Evolutionary conservation across 2,113 vertebrate genomes (phyloP).

Genomic region (Argyrosomus japonicus): DNA sequence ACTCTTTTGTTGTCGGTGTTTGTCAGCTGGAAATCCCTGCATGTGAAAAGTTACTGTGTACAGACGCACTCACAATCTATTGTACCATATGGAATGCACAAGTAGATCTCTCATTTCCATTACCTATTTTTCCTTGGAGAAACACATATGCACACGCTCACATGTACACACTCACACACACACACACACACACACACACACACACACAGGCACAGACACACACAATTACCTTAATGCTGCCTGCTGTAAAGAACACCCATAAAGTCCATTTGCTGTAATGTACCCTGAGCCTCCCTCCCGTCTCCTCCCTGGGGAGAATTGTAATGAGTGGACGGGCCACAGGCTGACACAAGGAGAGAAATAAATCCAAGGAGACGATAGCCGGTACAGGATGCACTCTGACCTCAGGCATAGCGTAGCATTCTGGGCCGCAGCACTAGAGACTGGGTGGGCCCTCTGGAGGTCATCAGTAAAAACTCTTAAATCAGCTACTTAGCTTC

Average conservation of each 20-base stretch:
- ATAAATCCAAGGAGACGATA: slow-evolving; percentile 65
- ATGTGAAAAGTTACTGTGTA: background rate
- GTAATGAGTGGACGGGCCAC: slow-evolving; percentile 74
- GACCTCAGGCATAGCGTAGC: slow-evolving; percentile 37
- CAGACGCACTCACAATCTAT: slow-evolving; percentile 5
- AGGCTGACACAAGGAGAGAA: slow-evolving; percentile 53
- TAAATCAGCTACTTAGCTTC: slow-evolving; percentile 16
- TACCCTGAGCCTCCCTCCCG: slow-evolving; percentile 53
- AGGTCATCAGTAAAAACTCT: slow-evolving; percentile 23
- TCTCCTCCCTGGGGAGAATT: slow-evolving; percentile 80
- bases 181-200: slow-evolving; percentile 28
- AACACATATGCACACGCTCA: background rate
- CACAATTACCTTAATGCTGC: slow-evolving; percentile 86
- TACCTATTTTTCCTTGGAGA: slow-evolving; percentile 48
- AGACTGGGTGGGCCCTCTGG: background rate
- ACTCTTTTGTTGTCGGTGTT: background rate
- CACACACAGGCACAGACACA: slow-evolving; percentile 30
- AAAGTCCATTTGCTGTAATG: slow-evolving; percentile 85
- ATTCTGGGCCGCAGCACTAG: background rate
- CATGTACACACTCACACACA: background rate
- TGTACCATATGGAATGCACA: slow-evolving; percentile 21
- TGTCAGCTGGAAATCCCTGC: too few species aligned
- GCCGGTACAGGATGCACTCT: slow-evolving; percentile 32
- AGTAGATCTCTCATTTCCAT: slow-evolving; percentile 47
- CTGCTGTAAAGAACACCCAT: slow-evolving; percentile 79